phyloP scores from a whole-genome alignment of 2,113 vertebrate species.

The Eurypyga helias region DNA sequence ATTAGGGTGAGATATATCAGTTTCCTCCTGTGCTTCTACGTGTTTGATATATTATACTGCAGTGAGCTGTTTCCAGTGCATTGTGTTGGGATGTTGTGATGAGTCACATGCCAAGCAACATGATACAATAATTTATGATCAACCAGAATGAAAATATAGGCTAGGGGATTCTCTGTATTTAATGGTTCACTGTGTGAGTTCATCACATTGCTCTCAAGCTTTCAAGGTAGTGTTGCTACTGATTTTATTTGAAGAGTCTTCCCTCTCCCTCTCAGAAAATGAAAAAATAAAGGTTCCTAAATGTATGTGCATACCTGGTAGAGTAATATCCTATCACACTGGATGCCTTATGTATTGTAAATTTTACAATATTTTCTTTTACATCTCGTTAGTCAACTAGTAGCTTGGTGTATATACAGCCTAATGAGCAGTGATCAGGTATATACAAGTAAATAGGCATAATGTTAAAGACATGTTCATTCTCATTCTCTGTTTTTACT shows the following conservation, averaged over 20 bases:
- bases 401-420: background rate
- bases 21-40: constrained; percentile 59
- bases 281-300: background rate
- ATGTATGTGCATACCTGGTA: rapidly evolving
- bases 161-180: background rate
- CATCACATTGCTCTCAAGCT: background rate
- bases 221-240: background rate
- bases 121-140: constrained; percentile 37
- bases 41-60: constrained; percentile 49
- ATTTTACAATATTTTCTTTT: background rate
- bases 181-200: background rate
- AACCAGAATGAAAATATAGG: background rate
- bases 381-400: background rate
- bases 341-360: background rate
- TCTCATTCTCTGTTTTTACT: background rate
- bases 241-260: background rate
- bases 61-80: constrained; percentile 27
- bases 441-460: background rate
- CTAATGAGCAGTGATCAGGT: background rate
- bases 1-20: constrained; percentile 54
- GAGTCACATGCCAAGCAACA: constrained; percentile 37
- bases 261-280: background rate
- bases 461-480: background rate
- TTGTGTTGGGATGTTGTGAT: constrained; percentile 30
- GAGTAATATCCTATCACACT: background rate